Evolutionary conservation across 2,797 vertebrate genomes (phyloP).

Genomic region (Gambelia wislizenii): DNA sequence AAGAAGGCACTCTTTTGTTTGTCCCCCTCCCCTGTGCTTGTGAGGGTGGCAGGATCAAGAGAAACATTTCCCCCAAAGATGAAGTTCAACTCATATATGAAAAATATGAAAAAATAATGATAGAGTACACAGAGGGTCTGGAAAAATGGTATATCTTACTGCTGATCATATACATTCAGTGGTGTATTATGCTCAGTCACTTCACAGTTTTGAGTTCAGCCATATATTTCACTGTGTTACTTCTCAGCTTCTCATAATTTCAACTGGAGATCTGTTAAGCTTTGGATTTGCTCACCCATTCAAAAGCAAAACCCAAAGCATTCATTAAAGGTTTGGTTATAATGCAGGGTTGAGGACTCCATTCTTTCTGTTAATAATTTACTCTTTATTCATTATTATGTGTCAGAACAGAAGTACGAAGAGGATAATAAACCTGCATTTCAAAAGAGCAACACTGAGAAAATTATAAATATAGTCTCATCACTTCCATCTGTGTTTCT

Average conservation of each 20-base stretch:
- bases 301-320: constrained; percentile 39
- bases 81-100: too few relatives aligned
- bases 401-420: constrained; percentile 44
- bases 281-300: background rate
- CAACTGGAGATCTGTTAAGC: constrained; percentile 2
- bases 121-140: background rate
- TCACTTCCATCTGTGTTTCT: constrained; percentile 74
- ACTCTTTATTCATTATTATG: constrained; percentile 49
- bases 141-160: background rate
- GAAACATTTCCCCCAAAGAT: too few relatives aligned
- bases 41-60: too few relatives aligned
- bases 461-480: constrained; percentile 74
- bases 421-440: constrained; percentile 70
- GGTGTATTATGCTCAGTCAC: background rate
- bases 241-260: background rate
- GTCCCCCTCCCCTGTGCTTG: too few relatives aligned
- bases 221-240: background rate
- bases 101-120: background rate
- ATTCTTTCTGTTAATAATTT: constrained; percentile 57
- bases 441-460: constrained; percentile 60
- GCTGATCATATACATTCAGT: background rate
- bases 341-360: constrained; percentile 47
- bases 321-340: constrained; percentile 49
- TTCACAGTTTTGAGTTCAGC: background rate
- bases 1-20: too few relatives aligned